Evolutionary conservation across 2,113 vertebrate genomes (phyloP).

Genomic region (Scytalopus superciliaris): DNA sequence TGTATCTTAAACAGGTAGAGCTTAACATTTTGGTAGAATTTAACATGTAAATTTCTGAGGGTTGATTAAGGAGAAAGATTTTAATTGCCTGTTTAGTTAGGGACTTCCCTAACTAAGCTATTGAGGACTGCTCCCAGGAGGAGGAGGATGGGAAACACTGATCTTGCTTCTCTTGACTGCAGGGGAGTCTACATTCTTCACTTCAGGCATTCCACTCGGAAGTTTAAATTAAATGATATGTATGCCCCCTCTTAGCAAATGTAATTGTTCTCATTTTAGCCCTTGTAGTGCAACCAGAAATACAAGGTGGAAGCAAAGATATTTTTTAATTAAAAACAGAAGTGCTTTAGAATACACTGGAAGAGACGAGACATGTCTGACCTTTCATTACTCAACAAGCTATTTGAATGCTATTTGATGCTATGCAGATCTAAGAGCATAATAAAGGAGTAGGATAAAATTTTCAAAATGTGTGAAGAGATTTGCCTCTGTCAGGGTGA

Average conservation of each 20-base stretch:
- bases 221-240: not conserved
- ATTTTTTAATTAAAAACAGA: constrained; percentile 42
- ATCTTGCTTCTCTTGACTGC: not conserved
- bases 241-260: not conserved
- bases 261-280: constrained; percentile 1
- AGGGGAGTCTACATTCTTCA: constrained; percentile 14
- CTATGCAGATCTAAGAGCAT: not conserved
- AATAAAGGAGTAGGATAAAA: not conserved
- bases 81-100: not conserved
- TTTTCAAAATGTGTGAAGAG: not conserved
- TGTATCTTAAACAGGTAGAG: not conserved
- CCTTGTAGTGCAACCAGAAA: not conserved
- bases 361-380: not conserved
- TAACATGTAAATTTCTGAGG: not conserved
- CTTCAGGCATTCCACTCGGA: constrained; percentile 12
- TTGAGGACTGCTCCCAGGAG: not conserved
- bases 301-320: not conserved
- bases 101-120: not conserved
- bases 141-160: not conserved
- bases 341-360: not conserved
- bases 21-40: not conserved
- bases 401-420: not conserved
- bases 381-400: not conserved
- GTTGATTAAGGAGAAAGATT: not conserved
- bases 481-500: not conserved